Evolutionary conservation across 2,888 invertebrate genomes (phyloP).

Genomic region (Polylopha cassiicola): DNA sequence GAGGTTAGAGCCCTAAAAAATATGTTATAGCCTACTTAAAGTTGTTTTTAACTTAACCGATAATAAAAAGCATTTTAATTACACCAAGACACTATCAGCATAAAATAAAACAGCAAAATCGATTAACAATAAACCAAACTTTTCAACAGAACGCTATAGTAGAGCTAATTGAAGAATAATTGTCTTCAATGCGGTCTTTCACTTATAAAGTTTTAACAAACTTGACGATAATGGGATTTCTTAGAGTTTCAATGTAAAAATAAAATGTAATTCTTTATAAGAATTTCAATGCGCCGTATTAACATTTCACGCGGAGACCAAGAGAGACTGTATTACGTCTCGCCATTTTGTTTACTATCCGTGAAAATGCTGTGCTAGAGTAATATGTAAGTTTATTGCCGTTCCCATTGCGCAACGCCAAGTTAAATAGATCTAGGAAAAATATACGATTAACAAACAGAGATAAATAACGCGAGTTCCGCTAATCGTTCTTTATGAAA

Average conservation of each 20-base stretch:
- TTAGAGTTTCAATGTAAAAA: background rate
- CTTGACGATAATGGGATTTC: background rate
- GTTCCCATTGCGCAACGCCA: background rate
- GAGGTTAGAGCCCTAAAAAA: too few species aligned
- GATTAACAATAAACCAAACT: too few species aligned
- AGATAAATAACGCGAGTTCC: constrained; percentile 44
- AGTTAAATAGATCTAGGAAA: constrained; percentile 28
- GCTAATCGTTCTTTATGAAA: constrained; percentile 47
- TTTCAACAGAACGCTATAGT: too few species aligned
- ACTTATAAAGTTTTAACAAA: too few species aligned
- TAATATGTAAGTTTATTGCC: background rate
- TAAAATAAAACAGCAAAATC: too few species aligned
- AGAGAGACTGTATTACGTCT: too few species aligned
- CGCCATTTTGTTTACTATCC: constrained; percentile 4
- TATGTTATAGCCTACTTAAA: too few species aligned
- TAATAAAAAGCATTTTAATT: too few species aligned
- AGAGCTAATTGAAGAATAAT: too few species aligned
- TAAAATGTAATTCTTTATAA: constrained; percentile 5
- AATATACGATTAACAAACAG: constrained; percentile 49
- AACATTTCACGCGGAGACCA: constrained; percentile 7
- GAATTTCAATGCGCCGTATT: constrained; percentile 1
- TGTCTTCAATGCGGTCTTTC: too few species aligned
- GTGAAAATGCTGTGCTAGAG: background rate
- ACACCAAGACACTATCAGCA: too few species aligned
- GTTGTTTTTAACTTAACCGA: too few species aligned